Evolutionary conservation across 2,113 vertebrate genomes (phyloP), one percentile per base, ranked within the genome.

Genomic region (Heteronetta atricapilla): DNA sequence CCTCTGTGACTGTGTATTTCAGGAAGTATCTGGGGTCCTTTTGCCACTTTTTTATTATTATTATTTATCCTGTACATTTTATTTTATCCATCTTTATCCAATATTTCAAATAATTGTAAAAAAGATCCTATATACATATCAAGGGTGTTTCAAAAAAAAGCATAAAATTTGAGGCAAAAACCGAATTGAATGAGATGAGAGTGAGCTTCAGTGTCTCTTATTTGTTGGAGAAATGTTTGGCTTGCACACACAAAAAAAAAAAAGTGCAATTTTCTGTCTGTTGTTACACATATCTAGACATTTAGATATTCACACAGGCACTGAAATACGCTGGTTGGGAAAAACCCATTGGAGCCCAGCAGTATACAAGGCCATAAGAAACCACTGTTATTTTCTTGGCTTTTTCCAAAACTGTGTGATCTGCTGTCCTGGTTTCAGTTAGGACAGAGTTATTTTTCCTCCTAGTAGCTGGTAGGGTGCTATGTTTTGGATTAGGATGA

Each of bases 91-190:
- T 53, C 17, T 93, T 83, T 67, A 59, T 26, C 25, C 44, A 68
- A 6, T 6, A 28, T 33, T 52, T 38, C 16, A 58, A 69, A 19
- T 50, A 50, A 44, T 26, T 59, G 7, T 48, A 20, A n/a, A 60
- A 86, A 56, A 21, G 5, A 7, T 4, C 8, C 4, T 8, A 15
- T 17, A 29, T 3, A 9, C 15, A 2, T 16, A 10, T 12, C 19
- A 13, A 2, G 5, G 1, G 33, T 74, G 63, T 31, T 53, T 17
- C 12, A 63, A 64, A 75, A 70, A 66, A 66, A 3, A 50, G 13
- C 4, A 6, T 17, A 31, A 55, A 20, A 8, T 53, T 69, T 64
- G 8, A 34, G 48, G 23, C 11, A 68, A 10, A 76, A 67, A 20
- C 20, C 53, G 58, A 68, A 8, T 6, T 88, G 59, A 10, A 23